Evolutionary conservation across 2,797 vertebrate species (phyloP).

Genomic region (Macrochelys suwanniensis): DNA sequence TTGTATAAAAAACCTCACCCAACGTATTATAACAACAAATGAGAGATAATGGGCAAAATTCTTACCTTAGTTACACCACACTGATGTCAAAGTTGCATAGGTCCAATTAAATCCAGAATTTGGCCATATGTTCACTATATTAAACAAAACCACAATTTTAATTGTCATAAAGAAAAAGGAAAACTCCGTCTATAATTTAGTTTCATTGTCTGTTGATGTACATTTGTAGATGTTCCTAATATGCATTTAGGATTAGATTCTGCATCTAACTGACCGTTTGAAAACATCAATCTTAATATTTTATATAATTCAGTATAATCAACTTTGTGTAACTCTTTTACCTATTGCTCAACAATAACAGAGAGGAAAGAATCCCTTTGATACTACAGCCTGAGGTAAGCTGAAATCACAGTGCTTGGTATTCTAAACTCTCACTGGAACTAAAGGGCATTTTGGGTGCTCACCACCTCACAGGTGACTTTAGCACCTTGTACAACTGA

Average conservation of each 20-base stretch:
- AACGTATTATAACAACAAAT: background rate
- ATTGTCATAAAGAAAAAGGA: background rate
- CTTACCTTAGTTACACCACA: background rate
- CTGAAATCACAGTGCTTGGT: background rate
- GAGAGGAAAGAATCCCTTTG: background rate
- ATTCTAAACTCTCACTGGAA: background rate
- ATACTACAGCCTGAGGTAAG: too few relatives aligned
- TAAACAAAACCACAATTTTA: background rate
- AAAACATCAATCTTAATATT: background rate
- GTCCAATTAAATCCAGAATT: background rate
- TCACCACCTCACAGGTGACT: background rate
- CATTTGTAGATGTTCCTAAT: background rate
- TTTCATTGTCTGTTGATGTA: background rate
- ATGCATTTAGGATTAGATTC: background rate
- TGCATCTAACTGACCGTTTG: background rate
- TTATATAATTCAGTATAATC: background rate
- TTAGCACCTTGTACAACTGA: background rate
- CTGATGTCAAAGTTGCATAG: background rate
- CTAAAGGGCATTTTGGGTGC: background rate
- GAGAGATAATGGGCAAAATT: background rate
- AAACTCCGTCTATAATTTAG: background rate
- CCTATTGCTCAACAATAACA: background rate
- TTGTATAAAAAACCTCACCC: background rate
- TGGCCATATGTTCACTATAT: background rate
- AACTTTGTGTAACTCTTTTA: background rate